Evolutionary conservation across 2,888 invertebrate genomes (phyloP).

Genomic region (Euproctis similis): DNA sequence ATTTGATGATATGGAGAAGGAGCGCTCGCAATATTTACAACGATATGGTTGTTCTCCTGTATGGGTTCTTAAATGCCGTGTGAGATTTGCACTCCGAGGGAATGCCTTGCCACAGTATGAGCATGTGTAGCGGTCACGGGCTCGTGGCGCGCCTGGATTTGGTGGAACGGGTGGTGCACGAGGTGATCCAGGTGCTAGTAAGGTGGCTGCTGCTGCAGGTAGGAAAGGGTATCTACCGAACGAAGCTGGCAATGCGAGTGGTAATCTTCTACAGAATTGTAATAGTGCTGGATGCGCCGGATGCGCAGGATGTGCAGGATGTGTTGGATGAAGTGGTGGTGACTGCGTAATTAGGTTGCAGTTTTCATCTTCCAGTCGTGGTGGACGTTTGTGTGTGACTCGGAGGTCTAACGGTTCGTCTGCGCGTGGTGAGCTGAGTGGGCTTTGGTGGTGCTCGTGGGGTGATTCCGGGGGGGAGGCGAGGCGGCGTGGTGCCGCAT

Average conservation of each 20-base stretch:
- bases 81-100: slow-evolving; percentile 97
- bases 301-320: slow-evolving; percentile 77
- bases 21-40: slow-evolving; percentile 98
- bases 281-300: slow-evolving; percentile 69
- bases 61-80: slow-evolving; percentile 96
- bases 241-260: slow-evolving; percentile 63
- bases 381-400: slow-evolving; percentile 87
- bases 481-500: slow-evolving; percentile 93
- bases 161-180: slow-evolving; percentile 56
- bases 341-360: slow-evolving; percentile 84
- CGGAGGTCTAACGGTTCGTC: slow-evolving; percentile 93
- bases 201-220: slow-evolving; percentile 64
- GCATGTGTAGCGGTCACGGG: slow-evolving; percentile 95
- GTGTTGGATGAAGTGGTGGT: slow-evolving; percentile 71
- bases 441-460: slow-evolving; percentile 64
- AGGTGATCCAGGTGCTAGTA: slow-evolving; percentile 60
- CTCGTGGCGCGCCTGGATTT: slow-evolving; percentile 75
- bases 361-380: slow-evolving; percentile 87
- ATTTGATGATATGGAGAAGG: slow-evolving; percentile 99
- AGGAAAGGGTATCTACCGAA: slow-evolving; percentile 70
- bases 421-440: slow-evolving; percentile 64
- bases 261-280: slow-evolving; percentile 64
- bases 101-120: slow-evolving; percentile 98
- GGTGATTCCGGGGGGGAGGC: slow-evolving; percentile 70
- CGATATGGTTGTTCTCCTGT: slow-evolving; percentile 99